Evolutionary conservation across 2,797 vertebrate genomes (phyloP).

Genomic region (Cygnus olor): DNA sequence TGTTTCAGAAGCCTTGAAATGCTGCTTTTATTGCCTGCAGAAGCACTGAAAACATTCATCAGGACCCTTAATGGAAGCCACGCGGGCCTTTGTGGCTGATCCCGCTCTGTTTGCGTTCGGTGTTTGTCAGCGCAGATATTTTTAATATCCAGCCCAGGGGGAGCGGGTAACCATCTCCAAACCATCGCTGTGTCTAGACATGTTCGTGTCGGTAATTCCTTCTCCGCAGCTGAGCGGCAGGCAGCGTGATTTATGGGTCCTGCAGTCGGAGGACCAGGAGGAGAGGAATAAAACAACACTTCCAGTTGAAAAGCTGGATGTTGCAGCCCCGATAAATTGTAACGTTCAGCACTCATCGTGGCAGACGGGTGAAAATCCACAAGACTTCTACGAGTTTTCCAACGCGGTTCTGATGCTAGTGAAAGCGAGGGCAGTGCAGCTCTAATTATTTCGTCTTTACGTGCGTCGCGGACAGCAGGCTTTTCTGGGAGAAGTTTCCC

Average conservation of each 20-base stretch:
- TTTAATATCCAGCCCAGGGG: neutral
- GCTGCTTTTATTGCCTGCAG: constrained; percentile 16
- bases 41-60: constrained; percentile 26
- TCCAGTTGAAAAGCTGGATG: neutral
- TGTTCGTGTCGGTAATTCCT: neutral
- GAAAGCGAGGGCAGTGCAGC: neutral
- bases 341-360: neutral
- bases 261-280: neutral
- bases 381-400: neutral
- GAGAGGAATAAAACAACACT: neutral
- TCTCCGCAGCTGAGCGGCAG: neutral
- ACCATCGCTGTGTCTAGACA: neutral
- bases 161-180: constrained; percentile 5
- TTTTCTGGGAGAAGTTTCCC: neutral
- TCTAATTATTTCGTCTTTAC: neutral
- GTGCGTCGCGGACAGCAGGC: neutral
- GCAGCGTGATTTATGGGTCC: neutral
- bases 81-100: constrained; percentile 24
- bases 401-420: neutral
- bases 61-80: constrained; percentile 8
- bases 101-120: neutral
- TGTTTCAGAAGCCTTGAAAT: constrained; percentile 31
- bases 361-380: neutral
- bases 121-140: constrained; percentile 45
- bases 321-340: neutral